Conservation (phyloP, 2,888 invertebrate species). For the Scelioninae gen. 2 region DNA sequence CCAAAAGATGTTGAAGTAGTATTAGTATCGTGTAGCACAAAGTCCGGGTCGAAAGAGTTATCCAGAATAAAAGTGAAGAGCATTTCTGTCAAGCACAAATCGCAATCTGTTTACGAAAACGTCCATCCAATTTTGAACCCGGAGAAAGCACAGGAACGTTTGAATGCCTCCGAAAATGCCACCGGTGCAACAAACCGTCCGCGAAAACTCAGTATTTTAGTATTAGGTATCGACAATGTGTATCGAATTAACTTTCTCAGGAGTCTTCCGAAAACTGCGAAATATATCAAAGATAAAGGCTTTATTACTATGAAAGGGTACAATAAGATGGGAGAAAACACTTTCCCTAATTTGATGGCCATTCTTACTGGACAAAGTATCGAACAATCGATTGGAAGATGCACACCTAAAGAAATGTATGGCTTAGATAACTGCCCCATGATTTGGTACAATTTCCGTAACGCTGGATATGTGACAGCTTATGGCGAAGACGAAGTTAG, state of each 20-base stretch:
- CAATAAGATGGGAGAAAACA: slow-evolving; percentile 89
- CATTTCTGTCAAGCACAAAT: slow-evolving; percentile 32
- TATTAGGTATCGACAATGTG: slow-evolving; percentile 91
- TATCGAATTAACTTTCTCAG: slow-evolving; percentile 86
- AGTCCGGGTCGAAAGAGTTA: slow-evolving; percentile 60
- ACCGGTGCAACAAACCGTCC: slow-evolving; percentile 45
- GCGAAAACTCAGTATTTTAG: slow-evolving; percentile 80
- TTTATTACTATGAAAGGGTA: slow-evolving; percentile 87
- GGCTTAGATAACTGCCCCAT: slow-evolving; percentile 84
- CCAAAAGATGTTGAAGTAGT: slow-evolving; percentile 75
- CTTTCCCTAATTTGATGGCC: slow-evolving; percentile 92
- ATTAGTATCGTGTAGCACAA: slow-evolving; percentile 76
- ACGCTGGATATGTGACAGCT: slow-evolving; percentile 85
- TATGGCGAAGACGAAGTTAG: slow-evolving; percentile 86
- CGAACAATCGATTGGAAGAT: slow-evolving; percentile 75
- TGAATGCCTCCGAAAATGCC: slow-evolving; percentile 53
- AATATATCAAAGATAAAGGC: slow-evolving; percentile 81
- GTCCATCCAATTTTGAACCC: slow-evolving; percentile 79
- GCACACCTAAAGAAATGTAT: slow-evolving; percentile 75
- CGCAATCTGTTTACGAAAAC: slow-evolving; percentile 76
- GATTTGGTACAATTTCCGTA: slow-evolving; percentile 86
- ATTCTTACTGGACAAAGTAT: slow-evolving; percentile 83
- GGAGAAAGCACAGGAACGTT: slow-evolving; percentile 76
- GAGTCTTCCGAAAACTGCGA: slow-evolving; percentile 84
- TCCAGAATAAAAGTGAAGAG: slow-evolving; percentile 66